phyloP scores from a whole-genome alignment of 2,888 invertebrate genomes.

The Papilio gigon region DNA sequence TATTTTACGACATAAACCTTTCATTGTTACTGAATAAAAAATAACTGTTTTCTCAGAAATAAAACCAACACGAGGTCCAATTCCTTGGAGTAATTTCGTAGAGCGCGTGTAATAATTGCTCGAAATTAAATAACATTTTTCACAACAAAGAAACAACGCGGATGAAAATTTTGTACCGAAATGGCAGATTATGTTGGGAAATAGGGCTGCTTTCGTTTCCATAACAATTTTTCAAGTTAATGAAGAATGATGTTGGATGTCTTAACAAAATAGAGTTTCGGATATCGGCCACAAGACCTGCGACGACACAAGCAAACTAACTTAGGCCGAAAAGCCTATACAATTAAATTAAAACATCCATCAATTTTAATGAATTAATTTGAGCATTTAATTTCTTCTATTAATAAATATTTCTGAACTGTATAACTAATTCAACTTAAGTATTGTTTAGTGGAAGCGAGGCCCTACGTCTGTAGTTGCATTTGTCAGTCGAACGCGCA shows the following conservation, averaged over 20 bases:
- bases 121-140: conserved; percentile 80
- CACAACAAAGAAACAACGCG: conserved; percentile 75
- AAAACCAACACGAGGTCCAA: conserved; percentile 72
- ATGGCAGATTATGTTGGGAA: conserved; percentile 65
- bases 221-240: conserved; percentile 68
- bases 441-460: conserved; percentile 15
- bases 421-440: conserved; percentile 6
- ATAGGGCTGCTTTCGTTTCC: conserved; percentile 68
- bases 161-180: conserved; percentile 68
- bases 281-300: conserved; percentile 26
- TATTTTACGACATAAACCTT: conserved; percentile 71
- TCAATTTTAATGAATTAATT: not conserved
- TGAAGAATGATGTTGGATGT: conserved; percentile 59
- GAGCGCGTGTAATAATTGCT: conserved; percentile 81
- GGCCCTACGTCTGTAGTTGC: not conserved
- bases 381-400: not conserved
- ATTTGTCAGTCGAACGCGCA: conserved; percentile 23
- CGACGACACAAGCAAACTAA: conserved; percentile 17
- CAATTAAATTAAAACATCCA: conserved; percentile 5
- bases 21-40: conserved; percentile 71
- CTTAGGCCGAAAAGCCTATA: not conserved
- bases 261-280: conserved; percentile 35
- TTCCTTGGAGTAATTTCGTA: conserved; percentile 80
- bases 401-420: not conserved
- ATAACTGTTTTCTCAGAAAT: conserved; percentile 63